Percentiles rank a stretch among this genome's conserved stretches.
Conservation (phyloP, 2,797 vertebrate genomes). For the Molossus alvarezi region DNA sequence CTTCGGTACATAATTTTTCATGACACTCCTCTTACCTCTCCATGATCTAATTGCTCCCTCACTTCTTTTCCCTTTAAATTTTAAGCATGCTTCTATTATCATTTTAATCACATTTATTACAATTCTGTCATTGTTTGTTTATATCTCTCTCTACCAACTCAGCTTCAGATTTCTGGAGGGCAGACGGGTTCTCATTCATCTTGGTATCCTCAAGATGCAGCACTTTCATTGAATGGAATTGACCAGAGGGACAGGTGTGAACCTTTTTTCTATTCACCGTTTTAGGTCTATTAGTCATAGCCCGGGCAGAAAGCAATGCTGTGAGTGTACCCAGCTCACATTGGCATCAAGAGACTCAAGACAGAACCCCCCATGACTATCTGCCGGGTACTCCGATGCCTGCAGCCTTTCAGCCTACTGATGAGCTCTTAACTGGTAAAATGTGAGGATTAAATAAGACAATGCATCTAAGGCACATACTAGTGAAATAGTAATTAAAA, state of each 20-base stretch:
- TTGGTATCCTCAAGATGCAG: not conserved
- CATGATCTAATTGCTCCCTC: not conserved
- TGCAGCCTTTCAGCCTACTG: not conserved
- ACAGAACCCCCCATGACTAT: not conserved
- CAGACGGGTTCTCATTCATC: slow-evolving; percentile 27
- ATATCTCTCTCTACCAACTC: slow-evolving; percentile 2
- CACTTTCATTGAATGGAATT: slow-evolving; percentile 57
- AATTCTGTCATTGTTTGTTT: slow-evolving; percentile 49
- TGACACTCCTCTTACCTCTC: not conserved
- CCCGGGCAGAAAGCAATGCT: not conserved
- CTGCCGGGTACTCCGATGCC: too few relatives aligned
- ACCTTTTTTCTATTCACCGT: not conserved
- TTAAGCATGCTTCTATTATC: slow-evolving; percentile 38
- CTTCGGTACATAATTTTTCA: slow-evolving; percentile 51
- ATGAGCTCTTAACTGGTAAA: not conserved
- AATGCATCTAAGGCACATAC: not conserved
- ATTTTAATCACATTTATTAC: slow-evolving; percentile 47
- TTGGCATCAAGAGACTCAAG: not conserved
- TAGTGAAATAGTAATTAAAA: slow-evolving; percentile 18
- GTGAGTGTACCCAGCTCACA: not conserved
- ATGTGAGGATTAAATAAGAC: slow-evolving; percentile 32
- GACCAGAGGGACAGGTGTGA: slow-evolving; percentile 30
- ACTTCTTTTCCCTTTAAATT: slow-evolving; percentile 46
- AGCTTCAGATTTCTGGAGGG: not conserved
- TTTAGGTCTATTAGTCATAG: not conserved